Percentiles rank a stretch among this genome's conserved stretches.
Conservation (phyloP, 1,140 invertebrate genomes). For the Spodoptera frugiperda region DNA sequence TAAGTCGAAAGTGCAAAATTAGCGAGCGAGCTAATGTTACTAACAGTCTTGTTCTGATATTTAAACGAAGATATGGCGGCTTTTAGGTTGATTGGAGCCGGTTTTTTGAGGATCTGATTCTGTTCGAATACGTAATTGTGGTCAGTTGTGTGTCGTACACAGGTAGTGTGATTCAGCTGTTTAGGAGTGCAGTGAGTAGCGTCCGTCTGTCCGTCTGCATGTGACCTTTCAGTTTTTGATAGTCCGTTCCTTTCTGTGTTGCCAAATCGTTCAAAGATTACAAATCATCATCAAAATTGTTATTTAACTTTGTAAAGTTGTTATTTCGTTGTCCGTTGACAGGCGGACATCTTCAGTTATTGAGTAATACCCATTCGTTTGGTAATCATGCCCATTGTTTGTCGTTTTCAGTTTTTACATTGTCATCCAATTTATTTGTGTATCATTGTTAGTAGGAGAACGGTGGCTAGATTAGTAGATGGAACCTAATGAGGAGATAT, state of each 20-base stretch:
- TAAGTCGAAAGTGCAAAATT: conserved; percentile 81
- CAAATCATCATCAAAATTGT: not conserved
- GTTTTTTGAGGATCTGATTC: conserved; percentile 14
- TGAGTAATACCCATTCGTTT: too few species aligned
- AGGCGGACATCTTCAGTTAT: too few species aligned
- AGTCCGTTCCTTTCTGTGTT: not conserved
- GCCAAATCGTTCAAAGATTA: not conserved
- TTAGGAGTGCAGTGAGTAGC: conserved; percentile 8
- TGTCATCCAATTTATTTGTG: too few species aligned
- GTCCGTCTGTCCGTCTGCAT: not conserved
- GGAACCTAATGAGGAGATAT: too few species aligned
- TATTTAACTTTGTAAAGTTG: not conserved
- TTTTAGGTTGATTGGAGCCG: conserved; percentile 38
- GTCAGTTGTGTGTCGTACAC: not conserved
- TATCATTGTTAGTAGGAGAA: too few species aligned
- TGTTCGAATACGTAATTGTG: conserved; percentile 1
- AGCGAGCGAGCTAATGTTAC: conserved; percentile 58
- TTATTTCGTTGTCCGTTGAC: too few species aligned
- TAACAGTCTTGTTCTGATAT: conserved; percentile 35
- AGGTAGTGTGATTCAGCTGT: not conserved
- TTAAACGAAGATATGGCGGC: conserved; percentile 23
- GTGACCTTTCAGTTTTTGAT: conserved; percentile 1
- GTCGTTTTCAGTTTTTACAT: too few species aligned
- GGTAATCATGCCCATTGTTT: too few species aligned
- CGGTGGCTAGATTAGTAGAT: too few species aligned